Conservation (phyloP, 2,113 vertebrate species). For the Xenopus borealis region DNA sequence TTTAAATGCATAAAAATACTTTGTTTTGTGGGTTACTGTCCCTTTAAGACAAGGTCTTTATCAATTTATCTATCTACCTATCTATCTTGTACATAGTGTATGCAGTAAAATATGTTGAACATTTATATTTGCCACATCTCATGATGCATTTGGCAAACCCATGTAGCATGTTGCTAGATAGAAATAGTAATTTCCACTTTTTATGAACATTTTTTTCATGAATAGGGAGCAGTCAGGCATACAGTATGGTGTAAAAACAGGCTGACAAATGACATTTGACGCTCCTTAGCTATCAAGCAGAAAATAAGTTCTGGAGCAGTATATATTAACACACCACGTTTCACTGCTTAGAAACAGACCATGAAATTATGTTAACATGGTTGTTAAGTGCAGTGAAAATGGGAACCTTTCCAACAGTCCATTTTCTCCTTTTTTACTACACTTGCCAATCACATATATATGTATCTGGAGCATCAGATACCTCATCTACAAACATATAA, state of each 20-base stretch:
- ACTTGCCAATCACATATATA: too few species aligned
- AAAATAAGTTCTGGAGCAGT: conserved; percentile 16
- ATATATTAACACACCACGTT: conserved; percentile 13
- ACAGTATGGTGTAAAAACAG: conserved; percentile 9
- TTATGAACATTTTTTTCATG: not conserved
- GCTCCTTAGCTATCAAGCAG: conserved; percentile 7
- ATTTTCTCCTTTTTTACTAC: too few species aligned
- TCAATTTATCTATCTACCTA: not conserved
- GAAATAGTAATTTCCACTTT: conserved; percentile 12
- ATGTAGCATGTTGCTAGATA: not conserved
- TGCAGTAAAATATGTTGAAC: not conserved
- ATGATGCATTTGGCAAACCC: not conserved
- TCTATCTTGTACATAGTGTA: too few species aligned
- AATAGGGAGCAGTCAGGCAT: not conserved
- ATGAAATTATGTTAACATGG: conserved; percentile 2
- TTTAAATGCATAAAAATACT: too few species aligned
- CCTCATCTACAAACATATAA: too few species aligned
- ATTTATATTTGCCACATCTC: not conserved
- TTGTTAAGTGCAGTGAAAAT: conserved; percentile 10
- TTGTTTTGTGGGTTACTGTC: too few species aligned
- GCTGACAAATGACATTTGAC: conserved; percentile 3
- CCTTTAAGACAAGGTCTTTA: not conserved
- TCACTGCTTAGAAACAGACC: not conserved
- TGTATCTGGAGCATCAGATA: too few species aligned
- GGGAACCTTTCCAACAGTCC: not conserved